Percentiles rank a stretch among this genome's conserved stretches.
These are phyloP conservation scores for Nesogale talazaci DNA, from an alignment of 2,113 vertebrate genomes.

Conservation along the genomic window DNA sequence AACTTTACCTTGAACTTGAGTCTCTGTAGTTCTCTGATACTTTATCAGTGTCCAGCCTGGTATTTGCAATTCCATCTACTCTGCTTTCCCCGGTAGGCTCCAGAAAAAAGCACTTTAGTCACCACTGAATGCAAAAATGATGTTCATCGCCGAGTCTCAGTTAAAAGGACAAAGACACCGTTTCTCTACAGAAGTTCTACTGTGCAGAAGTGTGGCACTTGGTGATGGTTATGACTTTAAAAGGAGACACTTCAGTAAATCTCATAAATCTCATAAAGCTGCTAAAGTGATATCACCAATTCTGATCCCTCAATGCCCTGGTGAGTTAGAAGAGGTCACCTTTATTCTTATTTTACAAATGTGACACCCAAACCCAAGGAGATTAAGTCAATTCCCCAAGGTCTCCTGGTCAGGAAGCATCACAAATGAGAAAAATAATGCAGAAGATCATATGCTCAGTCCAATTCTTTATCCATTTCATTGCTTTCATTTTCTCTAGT, in stretches of 20 bases:
- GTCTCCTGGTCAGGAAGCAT: not conserved
- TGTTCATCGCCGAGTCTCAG: not conserved
- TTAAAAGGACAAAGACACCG: slow-evolving; percentile 55
- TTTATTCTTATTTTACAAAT: not conserved
- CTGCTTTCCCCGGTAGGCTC: slow-evolving; percentile 31
- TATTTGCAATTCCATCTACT: slow-evolving; percentile 21
- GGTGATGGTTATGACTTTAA: not conserved
- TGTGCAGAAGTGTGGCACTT: not conserved
- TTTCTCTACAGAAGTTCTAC: slow-evolving; percentile 17
- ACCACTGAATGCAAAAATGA: slow-evolving; percentile 50
- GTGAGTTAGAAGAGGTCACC: not conserved
- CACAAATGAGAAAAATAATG: slow-evolving; percentile 44
- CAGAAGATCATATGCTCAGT: not conserved
- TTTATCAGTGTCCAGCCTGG: slow-evolving; percentile 56
- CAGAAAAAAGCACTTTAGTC: not conserved
- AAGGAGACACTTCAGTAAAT: not conserved
- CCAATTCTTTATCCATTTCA: not conserved
- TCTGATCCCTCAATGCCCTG: not conserved
- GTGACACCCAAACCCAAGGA: not conserved
- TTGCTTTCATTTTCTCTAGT: not conserved
- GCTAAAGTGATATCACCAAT: not conserved
- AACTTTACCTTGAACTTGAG: slow-evolving; percentile 66
- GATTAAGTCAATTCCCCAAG: slow-evolving; percentile 18
- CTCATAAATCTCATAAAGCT: not conserved
- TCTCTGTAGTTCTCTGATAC: slow-evolving; percentile 72